Base-by-base conservation (phyloP, 1,140 invertebrate species). In the Drosophila serrata region DNA sequence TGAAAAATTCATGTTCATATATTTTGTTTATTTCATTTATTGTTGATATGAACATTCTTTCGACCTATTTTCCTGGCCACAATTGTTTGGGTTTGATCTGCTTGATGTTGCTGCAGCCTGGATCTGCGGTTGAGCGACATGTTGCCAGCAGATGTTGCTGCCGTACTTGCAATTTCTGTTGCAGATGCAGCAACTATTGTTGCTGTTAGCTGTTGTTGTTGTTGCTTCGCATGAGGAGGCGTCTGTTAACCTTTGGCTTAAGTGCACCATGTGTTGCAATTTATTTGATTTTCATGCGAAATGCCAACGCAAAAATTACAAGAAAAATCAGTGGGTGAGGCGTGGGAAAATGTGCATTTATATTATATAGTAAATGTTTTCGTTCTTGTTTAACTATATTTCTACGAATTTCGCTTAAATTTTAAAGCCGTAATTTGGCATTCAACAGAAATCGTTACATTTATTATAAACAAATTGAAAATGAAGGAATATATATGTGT, bases 81-180 rank as follows among this genome's bases (percentile, higher is more conserved):
- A 17, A 45, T 24, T 46, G 35, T 45, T 19, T 5, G 15, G 39
- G 5, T 4, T 35, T 9, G 31, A 63, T 48, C 40, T 70, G 67
- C 8, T 53, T 57, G 33, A 59, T 70, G 49, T 53, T 53, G 49
- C 49, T 53, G 49, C 31, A 35, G 49, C 29, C 48, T 53, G 49
- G 31, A 37, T 49, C 37, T 77, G 64, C 39, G 57, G 55, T 56
- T 59, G 65, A 67, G 67, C 72, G 49, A 85, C 77, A 84, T 86
- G 81, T 74, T 85, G 81, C 73, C 24, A 68, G 59, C 81, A 84
- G 69, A 82, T 82, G 80, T 59, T 82, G 53, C 45, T 56, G 49
- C 49, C 31, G 31, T 53, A 22, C 49, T 53, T 53, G 49, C 31
- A 53, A 53, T 53, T 53, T 22, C 31, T 53, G 29, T 29, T 68